Evolutionary conservation across 2,113 vertebrate genomes (phyloP).

Genomic region (Xyliphius kryptos): DNA sequence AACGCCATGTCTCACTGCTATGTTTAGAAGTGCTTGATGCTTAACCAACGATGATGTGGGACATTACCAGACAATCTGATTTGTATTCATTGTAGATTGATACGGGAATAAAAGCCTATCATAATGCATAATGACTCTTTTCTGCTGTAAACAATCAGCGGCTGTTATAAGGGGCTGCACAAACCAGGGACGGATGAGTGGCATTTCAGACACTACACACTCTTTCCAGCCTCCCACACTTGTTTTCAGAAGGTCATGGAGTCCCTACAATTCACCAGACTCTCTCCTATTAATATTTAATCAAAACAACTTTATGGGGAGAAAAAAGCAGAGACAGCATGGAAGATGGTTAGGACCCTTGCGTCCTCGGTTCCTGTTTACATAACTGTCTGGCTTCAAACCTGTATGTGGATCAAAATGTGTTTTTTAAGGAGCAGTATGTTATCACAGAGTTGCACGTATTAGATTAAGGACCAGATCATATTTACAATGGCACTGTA

Average conservation of each 20-base stretch:
- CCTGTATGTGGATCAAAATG: no score
- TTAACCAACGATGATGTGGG: background rate
- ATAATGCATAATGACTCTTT: conserved; percentile 43
- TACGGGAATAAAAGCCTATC: conserved; percentile 38
- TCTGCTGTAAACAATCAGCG: conserved; percentile 44
- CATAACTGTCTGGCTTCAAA: no score
- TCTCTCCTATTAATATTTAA: conserved; percentile 61
- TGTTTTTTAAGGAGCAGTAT: no score
- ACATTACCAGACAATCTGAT: conserved; percentile 20
- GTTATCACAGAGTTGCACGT: conserved; percentile 11
- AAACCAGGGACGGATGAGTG: conserved; percentile 45
- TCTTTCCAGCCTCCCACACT: conserved; percentile 52
- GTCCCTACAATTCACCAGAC: conserved; percentile 50
- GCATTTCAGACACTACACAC: conserved; percentile 53
- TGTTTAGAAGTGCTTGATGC: conserved; percentile 3
- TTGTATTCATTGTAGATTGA: conserved; percentile 27
- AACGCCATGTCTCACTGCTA: conserved; percentile 7
- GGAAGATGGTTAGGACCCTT: conserved; percentile 30
- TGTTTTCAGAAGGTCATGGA: conserved; percentile 61
- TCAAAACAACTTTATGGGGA: conserved; percentile 59
- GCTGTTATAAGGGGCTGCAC: conserved; percentile 41
- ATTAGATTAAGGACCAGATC: no score
- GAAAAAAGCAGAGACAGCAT: conserved; percentile 47
- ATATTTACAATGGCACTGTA: no score
- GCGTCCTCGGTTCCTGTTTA: no score